Evolutionary conservation across 2,888 invertebrate species (phyloP).

Genomic region (Cheilosia impressa): DNA sequence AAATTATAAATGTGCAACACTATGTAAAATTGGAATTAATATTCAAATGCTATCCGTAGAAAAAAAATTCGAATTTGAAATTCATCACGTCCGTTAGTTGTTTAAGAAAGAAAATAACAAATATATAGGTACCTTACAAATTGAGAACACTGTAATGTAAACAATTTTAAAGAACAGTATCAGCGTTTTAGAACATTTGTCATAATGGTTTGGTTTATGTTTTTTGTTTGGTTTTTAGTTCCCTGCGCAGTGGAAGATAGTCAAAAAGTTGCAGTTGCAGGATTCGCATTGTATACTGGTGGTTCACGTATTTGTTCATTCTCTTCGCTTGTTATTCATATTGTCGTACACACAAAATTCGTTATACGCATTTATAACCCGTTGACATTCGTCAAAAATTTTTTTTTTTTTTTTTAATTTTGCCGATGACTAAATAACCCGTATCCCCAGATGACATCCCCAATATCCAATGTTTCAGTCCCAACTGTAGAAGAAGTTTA

Average conservation of each 20-base stretch:
- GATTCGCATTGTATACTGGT: neutral
- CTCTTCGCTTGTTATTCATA: too few species aligned
- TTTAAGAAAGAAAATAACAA: conserved; percentile 60
- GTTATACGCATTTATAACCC: too few species aligned
- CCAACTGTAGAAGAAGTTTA: too few species aligned
- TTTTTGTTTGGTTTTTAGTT: neutral
- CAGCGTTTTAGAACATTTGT: conserved; percentile 3
- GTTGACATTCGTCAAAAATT: too few species aligned
- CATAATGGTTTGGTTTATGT: conserved; percentile 6
- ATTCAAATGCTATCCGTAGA: conserved; percentile 14
- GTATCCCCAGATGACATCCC: too few species aligned
- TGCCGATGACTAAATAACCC: too few species aligned
- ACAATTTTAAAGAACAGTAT: conserved; percentile 19
- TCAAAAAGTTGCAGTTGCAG: neutral
- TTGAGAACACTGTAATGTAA: conserved; percentile 20
- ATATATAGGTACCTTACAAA: conserved; percentile 29
- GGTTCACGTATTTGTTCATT: too few species aligned
- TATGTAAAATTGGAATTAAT: conserved; percentile 34
- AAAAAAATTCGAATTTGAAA: conserved; percentile 70
- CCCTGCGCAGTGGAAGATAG: neutral
- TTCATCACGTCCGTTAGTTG: conserved; percentile 74
- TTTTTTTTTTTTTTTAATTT: too few species aligned
- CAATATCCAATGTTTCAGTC: too few species aligned
- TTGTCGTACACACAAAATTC: too few species aligned
- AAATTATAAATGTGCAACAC: conserved; percentile 10